These are phyloP conservation scores for Stegodyphus dumicola DNA, from an alignment of 1,140 invertebrate species.

Conservation along the genomic window DNA sequence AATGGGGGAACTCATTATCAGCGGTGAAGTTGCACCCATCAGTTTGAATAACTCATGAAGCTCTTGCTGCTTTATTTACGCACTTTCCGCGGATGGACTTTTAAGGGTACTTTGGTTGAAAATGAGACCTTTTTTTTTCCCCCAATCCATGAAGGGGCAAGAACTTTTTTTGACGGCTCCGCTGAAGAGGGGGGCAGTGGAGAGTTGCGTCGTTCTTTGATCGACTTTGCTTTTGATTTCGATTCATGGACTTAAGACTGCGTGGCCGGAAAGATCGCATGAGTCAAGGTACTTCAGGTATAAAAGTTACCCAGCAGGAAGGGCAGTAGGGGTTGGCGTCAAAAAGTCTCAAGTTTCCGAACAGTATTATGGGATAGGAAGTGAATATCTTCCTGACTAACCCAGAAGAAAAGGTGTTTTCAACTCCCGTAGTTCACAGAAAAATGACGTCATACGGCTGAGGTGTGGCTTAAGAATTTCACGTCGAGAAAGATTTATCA, in stretches of 20 bases:
- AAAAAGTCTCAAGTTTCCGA: constrained; percentile 23
- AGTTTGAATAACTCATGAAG: constrained; percentile 39
- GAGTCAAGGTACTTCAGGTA: constrained; percentile 10
- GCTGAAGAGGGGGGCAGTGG: neutral
- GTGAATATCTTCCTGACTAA: neutral
- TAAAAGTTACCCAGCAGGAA: neutral
- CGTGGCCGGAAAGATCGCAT: neutral
- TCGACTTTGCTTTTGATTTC: constrained; percentile 18
- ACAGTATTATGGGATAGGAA: neutral
- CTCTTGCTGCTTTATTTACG: neutral
- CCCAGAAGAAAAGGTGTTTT: too few relatives aligned
- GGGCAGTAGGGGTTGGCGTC: neutral
- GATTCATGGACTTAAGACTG: neutral
- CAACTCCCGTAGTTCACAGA: too few relatives aligned
- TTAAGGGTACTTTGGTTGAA: too few relatives aligned
- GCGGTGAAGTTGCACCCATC: neutral
- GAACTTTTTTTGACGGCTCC: neutral
- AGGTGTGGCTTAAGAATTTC: too few relatives aligned
- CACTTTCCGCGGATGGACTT: neutral
- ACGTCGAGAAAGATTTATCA: too few relatives aligned
- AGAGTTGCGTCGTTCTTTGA: neutral
- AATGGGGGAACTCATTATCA: neutral
- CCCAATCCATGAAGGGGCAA: neutral
- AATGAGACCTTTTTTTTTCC: too few relatives aligned
- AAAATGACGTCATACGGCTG: too few relatives aligned